Evolutionary conservation across 2,888 invertebrate species (phyloP), one percentile per base, ranked within the genome.

Genomic region (Copidosoma aretas): DNA sequence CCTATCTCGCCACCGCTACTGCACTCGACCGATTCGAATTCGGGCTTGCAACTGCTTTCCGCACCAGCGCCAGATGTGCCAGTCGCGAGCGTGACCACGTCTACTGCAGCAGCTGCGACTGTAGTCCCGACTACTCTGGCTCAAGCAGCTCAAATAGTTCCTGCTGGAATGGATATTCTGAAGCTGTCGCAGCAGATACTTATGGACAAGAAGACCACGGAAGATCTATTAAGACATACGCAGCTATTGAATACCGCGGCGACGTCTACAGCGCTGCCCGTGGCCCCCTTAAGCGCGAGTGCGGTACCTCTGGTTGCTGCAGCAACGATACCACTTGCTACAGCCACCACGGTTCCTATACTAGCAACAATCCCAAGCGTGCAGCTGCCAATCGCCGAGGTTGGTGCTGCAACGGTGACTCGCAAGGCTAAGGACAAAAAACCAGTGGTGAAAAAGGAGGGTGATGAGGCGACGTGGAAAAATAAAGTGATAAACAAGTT

Each of bases 401-500:
- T 49, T 10, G 17, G 15, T n/a, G 1, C 1, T 51, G 52, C 21
- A 32, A 32, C 32, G 8, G 8, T 32, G 32, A 32, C 32, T 32
- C 32, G 32, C 3, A 32, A 32, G 32, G 32, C 32, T 24, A 17
- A 4, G 0, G 65, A 71, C 3, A 64, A 64, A 53, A 68, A 58
- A n/a, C 41, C 49, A 2, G 15, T 12, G 1, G 15, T 12, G 1
- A 24, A 17, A 10, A 0, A 58, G 53, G 10, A 62, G 61, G 19
- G 66, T 56, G 24, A 19, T 25, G 21, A 66, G 52, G 0, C 66
- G 67, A 75, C 75, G 0, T 83, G 83, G 83, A 83, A 83, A 19
- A 77, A 74, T 22, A 77, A 78, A 1, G 81, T 84, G 1, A 81
- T 84, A 39, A 82, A 77, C 5, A 79, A 80, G 43, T 82, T 84